Percentiles rank a stretch among this genome's conserved stretches.
phyloP scores from a whole-genome alignment of 2,888 invertebrate genomes.

The Stictocephala bisonia region DNA sequence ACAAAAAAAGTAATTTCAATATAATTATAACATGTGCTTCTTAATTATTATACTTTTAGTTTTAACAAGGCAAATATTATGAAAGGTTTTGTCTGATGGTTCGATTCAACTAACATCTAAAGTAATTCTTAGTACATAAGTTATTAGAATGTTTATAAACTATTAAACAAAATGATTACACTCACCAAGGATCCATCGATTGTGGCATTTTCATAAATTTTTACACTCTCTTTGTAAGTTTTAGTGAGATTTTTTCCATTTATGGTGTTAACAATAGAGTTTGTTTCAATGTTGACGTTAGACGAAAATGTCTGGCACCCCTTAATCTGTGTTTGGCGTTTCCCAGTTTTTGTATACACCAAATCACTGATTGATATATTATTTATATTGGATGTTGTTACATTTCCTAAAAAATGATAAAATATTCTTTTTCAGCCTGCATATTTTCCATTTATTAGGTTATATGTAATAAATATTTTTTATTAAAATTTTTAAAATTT shows the following conservation, averaged over 20 bases:
- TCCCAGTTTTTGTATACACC: background rate
- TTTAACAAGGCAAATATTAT: too few relatives aligned
- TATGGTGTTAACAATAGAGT: background rate
- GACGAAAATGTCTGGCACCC: constrained; percentile 3
- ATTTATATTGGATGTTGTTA: constrained; percentile 10
- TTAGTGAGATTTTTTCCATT: background rate
- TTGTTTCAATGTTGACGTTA: background rate
- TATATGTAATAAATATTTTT: too few relatives aligned
- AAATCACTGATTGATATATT: background rate
- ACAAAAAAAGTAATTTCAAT: too few relatives aligned
- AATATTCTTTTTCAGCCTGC: too few relatives aligned
- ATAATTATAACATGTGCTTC: too few relatives aligned
- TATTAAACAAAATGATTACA: background rate
- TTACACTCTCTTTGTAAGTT: constrained; percentile 7
- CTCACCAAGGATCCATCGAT: constrained; percentile 19
- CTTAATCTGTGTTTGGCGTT: background rate
- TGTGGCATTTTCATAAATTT: background rate
- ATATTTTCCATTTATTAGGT: too few relatives aligned
- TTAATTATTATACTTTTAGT: too few relatives aligned
- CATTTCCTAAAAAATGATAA: constrained; percentile 12
- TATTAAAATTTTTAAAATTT: too few relatives aligned
- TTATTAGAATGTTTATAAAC: background rate
- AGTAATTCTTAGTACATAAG: too few relatives aligned
- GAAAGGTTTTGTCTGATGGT: too few relatives aligned
- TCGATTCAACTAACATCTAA: too few relatives aligned